phyloP scores from a whole-genome alignment of 2,797 vertebrate species.

The Oreochromis grahami region DNA sequence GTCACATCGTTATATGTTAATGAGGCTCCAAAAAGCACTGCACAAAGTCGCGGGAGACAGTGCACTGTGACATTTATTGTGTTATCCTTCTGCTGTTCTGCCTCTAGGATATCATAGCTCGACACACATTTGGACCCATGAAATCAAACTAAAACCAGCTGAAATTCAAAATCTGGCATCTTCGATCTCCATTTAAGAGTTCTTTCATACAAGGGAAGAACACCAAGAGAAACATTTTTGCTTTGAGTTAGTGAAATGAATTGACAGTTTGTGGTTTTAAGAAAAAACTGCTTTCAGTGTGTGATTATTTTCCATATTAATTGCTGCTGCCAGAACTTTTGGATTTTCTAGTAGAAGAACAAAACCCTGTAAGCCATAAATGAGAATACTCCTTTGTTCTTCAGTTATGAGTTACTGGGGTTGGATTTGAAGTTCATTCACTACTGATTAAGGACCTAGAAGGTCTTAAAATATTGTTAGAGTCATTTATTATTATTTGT shows the following conservation, averaged over 20 bases:
- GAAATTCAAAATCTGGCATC: slow-evolving; percentile 4
- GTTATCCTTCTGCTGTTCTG: background rate
- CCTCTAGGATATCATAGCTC: background rate
- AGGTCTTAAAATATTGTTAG: slow-evolving; percentile 21
- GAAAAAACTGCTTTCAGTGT: background rate
- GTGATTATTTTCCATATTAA: slow-evolving; percentile 20
- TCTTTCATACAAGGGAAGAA: background rate
- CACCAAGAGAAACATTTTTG: background rate
- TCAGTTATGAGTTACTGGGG: background rate
- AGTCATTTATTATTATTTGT: background rate
- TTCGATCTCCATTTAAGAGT: background rate
- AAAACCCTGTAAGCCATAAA: background rate
- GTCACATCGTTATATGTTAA: slow-evolving; percentile 29
- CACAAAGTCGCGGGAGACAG: background rate
- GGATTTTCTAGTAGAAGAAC: background rate
- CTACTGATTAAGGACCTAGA: slow-evolving; percentile 1
- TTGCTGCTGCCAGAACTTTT: slow-evolving; percentile 6
- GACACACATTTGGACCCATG: background rate
- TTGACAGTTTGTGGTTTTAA: slow-evolving; percentile 17
- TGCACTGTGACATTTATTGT: background rate
- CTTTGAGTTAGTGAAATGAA: slow-evolving; percentile 7
- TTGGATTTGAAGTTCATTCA: background rate
- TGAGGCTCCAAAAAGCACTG: background rate
- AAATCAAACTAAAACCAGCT: slow-evolving; percentile 8
- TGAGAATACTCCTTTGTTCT: slow-evolving; percentile 14